phyloP scores from a whole-genome alignment of 2,797 vertebrate species.

The Neopelma chrysocephalum region DNA sequence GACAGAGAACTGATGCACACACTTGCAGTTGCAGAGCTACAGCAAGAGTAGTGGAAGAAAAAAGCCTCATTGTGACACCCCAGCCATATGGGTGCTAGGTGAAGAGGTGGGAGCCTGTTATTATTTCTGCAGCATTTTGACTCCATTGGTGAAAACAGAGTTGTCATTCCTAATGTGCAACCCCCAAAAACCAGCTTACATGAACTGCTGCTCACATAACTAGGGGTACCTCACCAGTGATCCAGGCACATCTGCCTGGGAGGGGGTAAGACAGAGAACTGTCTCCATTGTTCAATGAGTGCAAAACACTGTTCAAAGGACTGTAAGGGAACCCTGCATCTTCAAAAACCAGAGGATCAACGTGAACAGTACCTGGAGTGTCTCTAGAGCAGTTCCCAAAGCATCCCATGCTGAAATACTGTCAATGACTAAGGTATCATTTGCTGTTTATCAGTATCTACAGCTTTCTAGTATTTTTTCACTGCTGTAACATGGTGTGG shows the following conservation, averaged over 20 bases:
- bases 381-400: background rate
- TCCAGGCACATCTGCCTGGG: background rate
- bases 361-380: background rate
- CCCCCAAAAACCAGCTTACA: too few relatives aligned
- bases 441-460: background rate
- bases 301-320: background rate
- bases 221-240: background rate
- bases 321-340: background rate
- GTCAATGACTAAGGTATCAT: background rate
- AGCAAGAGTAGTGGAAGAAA: background rate
- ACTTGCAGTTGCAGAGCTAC: background rate
- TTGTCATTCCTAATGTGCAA: background rate
- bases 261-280: background rate
- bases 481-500: background rate
- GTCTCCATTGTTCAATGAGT: background rate
- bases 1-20: background rate
- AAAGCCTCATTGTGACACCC: background rate
- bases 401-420: background rate
- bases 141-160: background rate
- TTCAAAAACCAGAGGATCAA: background rate
- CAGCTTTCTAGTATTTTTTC: background rate
- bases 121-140: background rate
- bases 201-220: background rate
- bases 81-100: rapidly evolving
- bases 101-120: background rate